Base-by-base conservation (phyloP, 2,113 vertebrate genomes). In the Coreoperca whiteheadi region DNA sequence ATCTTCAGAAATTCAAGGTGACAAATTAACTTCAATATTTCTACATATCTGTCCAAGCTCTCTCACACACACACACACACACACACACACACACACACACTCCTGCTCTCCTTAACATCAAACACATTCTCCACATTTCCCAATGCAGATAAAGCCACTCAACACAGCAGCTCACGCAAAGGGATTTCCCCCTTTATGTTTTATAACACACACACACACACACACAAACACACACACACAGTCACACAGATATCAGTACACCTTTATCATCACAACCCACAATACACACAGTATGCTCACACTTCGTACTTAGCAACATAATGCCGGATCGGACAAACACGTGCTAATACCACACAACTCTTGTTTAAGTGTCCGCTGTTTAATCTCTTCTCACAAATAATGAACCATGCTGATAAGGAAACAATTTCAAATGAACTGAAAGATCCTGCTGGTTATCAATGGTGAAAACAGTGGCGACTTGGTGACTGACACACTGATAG, bases 121-220 rank as follows among this genome's bases (percentile, higher is more conserved):
- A 91, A 93, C 75, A 67, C 90, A 92, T 91, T 93, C 93, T 87
- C 82, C 85, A 87, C 80, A 92, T 94, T 92, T 87, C 77, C 83
- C 51, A 77, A 59, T 53, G 21, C 73, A 90, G 87, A 91, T 92
- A 91, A 78, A 86, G 71, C 74, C 87, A 77, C 77, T 90, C 86
- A 79, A 87, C 87, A 37, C 75, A 34, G 74, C 61, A 72, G 87
- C 86, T 74, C 81, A 79, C 79, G 77, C 54, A 54, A 90, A 80
- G 63, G 86, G 83, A 82, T 78, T 72, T 34, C 76, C 87, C 56
- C 25, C 34, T 79, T 87, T 88, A 84, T 92, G 77, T 89, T 59
- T 30, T 34, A 48, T 34, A 46, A 74, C 72, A 69, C 67, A 75
- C 65, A 76, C 67, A 74, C 72, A 51, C 75, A 28, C 80, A 69